These are phyloP conservation scores for Chaenocephalus aceratus DNA, from an alignment of 2,113 vertebrate species.

Conservation along the genomic window DNA sequence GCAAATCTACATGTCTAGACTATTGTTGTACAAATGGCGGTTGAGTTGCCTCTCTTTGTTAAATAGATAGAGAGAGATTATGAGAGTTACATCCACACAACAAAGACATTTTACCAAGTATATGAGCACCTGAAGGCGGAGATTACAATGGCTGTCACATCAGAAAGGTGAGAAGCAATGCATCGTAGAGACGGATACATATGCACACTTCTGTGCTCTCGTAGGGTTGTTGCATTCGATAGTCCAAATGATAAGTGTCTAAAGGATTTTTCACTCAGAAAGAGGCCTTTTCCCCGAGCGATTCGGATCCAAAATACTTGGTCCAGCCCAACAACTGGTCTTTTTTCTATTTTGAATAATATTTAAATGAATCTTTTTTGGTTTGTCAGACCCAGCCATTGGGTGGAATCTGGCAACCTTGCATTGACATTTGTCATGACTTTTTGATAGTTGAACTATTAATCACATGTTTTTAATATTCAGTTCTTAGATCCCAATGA, in stretches of 20 bases:
- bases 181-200: background rate
- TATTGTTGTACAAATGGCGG: too few species aligned
- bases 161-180: background rate
- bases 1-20: background rate
- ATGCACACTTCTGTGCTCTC: background rate
- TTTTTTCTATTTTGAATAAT: background rate
- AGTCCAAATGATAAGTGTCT: background rate
- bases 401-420: background rate
- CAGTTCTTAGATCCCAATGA: too few species aligned
- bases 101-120: too few species aligned
- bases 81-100: background rate
- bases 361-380: background rate
- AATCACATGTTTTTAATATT: too few species aligned
- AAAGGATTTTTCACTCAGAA: too few species aligned
- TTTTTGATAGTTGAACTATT: background rate
- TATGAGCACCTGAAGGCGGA: background rate
- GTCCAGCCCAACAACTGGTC: background rate
- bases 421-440: background rate
- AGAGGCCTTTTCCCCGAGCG: too few species aligned
- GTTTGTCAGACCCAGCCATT: background rate
- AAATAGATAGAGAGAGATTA: too few species aligned
- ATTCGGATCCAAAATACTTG: too few species aligned
- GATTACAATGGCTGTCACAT: too few species aligned
- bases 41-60: too few species aligned
- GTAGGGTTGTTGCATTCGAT: background rate